phyloP scores from a whole-genome alignment of 2,888 invertebrate genomes.

The Scaptomyza polygonia region DNA sequence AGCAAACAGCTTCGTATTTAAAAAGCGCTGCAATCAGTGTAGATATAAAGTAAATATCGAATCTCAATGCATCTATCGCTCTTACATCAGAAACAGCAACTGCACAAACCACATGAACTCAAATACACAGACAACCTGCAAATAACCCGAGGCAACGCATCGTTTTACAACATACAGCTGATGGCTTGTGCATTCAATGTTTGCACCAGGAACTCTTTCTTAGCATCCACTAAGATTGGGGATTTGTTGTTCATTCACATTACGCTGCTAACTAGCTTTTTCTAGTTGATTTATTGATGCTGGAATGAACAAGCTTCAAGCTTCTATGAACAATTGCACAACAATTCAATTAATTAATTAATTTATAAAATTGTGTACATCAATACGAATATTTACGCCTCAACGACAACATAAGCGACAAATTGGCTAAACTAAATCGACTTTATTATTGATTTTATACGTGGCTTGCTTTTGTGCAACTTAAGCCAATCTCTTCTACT shows the following conservation, averaged over 20 bases:
- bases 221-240: neutral
- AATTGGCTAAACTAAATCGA: too few relatives aligned
- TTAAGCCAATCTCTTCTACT: neutral
- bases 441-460: neutral
- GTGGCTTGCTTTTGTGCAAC: neutral
- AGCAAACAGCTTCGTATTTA: neutral
- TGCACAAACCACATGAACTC: neutral
- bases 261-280: too few relatives aligned
- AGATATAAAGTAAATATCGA: conserved; percentile 21
- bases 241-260: too few relatives aligned
- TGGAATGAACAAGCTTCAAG: too few relatives aligned
- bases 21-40: conserved; percentile 9
- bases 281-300: too few relatives aligned
- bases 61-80: neutral
- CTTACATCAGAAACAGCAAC: neutral
- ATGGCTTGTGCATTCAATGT: neutral
- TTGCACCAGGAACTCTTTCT: neutral
- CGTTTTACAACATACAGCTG: neutral
- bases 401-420: too few relatives aligned
- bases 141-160: conserved; percentile 6
- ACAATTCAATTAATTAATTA: too few relatives aligned
- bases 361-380: too few relatives aligned
- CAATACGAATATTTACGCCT: too few relatives aligned
- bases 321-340: too few relatives aligned
- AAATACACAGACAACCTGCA: neutral